Evolutionary conservation across 1,140 invertebrate genomes (phyloP).

Genomic region (Sinella curviseta): DNA sequence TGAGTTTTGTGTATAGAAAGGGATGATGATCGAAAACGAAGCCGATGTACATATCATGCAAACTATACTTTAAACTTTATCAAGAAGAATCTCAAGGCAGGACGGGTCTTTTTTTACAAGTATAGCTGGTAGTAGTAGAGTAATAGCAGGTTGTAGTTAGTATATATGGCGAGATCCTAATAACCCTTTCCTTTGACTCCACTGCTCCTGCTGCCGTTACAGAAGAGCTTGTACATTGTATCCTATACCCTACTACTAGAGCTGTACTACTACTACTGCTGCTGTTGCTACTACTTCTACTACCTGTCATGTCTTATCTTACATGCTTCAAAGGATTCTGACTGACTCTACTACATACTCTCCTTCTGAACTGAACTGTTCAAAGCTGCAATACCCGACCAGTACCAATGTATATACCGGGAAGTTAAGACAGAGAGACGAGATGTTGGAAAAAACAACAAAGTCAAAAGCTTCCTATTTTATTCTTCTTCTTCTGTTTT

Average conservation of each 20-base stretch:
- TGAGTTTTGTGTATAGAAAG: not conserved
- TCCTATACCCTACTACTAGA: not conserved
- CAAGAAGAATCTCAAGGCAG: too few species aligned
- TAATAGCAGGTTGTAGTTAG: not conserved
- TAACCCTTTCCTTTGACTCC: not conserved
- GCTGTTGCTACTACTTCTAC: too few species aligned
- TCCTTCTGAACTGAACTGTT: not conserved
- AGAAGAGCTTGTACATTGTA: not conserved
- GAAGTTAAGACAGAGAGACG: not conserved
- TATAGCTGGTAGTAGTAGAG: not conserved
- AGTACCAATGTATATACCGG: not conserved
- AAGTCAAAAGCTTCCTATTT: not conserved
- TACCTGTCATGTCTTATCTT: conserved; percentile 18
- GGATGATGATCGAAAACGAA: not conserved
- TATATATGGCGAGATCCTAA: not conserved
- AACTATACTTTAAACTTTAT: too few species aligned
- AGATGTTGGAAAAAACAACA: too few species aligned
- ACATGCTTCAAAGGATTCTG: conserved; percentile 26
- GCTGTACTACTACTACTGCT: too few species aligned
- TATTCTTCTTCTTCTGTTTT: not conserved
- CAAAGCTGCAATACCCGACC: not conserved
- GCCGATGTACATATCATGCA: too few species aligned
- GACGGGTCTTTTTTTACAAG: too few species aligned
- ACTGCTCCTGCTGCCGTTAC: not conserved
- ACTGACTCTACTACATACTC: not conserved